Conservation (phyloP, 2,797 vertebrate species). For the Peromyscus aztecus region DNA sequence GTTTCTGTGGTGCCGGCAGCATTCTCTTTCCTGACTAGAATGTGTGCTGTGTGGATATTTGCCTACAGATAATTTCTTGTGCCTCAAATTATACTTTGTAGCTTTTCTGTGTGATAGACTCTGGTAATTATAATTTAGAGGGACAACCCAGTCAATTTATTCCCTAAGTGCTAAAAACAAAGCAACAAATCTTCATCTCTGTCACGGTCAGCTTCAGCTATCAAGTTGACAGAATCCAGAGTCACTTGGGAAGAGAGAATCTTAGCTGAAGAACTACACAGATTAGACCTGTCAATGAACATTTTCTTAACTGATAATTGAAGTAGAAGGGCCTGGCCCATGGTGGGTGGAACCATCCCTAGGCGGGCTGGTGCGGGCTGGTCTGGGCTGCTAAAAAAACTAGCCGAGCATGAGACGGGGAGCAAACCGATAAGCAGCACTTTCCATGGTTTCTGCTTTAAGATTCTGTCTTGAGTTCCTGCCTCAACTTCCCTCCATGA, state of each 20-base stretch:
- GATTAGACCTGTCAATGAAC: not conserved
- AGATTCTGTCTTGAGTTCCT: not conserved
- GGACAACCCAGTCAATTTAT: not conserved
- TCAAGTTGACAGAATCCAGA: not conserved
- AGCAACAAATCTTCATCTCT: not conserved
- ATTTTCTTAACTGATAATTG: not conserved
- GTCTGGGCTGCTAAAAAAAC: too few relatives aligned
- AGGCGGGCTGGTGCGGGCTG: rapidly evolving
- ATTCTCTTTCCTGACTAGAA: not conserved
- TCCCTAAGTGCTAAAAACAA: not conserved
- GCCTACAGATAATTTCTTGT: not conserved
- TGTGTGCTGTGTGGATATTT: not conserved
- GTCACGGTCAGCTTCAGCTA: not conserved
- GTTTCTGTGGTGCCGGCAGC: not conserved
- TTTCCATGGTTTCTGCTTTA: not conserved
- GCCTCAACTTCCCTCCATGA: not conserved
- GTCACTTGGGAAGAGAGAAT: not conserved
- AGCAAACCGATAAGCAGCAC: not conserved
- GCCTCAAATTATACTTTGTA: not conserved
- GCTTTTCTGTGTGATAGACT: not conserved
- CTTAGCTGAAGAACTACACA: not conserved
- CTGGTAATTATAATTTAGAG: not conserved
- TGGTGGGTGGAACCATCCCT: not conserved
- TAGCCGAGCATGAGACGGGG: not conserved
- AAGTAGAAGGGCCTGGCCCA: not conserved